phyloP scores from a whole-genome alignment of 2,113 vertebrate genomes.

The Xiphias gladius region DNA sequence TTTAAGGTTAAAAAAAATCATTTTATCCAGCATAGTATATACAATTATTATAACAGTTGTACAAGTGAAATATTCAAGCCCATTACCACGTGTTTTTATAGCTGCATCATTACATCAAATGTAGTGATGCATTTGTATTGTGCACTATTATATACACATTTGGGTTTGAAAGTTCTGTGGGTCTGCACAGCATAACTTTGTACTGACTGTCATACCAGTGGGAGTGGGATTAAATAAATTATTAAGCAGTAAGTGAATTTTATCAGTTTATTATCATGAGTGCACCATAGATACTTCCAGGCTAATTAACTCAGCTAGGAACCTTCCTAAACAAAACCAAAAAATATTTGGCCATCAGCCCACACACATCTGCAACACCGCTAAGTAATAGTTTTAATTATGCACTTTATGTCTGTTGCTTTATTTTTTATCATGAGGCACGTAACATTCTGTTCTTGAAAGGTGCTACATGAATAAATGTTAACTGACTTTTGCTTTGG shows the following conservation, averaged over 20 bases:
- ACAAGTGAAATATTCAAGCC: neutral
- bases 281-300: neutral
- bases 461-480: neutral
- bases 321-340: too few species aligned
- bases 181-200: neutral
- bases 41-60: neutral
- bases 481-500: slow-evolving; percentile 14
- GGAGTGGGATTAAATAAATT: neutral
- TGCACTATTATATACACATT: neutral
- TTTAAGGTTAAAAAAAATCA: neutral
- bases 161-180: neutral
- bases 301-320: too few species aligned
- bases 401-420: neutral
- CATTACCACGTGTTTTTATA: neutral
- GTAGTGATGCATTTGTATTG: too few species aligned
- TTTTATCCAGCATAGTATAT: neutral
- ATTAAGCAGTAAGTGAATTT: neutral
- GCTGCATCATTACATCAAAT: neutral
- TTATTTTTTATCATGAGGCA: neutral
- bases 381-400: too few species aligned
- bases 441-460: neutral
- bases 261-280: neutral
- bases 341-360: too few species aligned
- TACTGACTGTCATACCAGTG: neutral
- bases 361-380: too few species aligned